Conservation (phyloP, 2,888 invertebrate genomes). For the Lydus trimaculatus region DNA sequence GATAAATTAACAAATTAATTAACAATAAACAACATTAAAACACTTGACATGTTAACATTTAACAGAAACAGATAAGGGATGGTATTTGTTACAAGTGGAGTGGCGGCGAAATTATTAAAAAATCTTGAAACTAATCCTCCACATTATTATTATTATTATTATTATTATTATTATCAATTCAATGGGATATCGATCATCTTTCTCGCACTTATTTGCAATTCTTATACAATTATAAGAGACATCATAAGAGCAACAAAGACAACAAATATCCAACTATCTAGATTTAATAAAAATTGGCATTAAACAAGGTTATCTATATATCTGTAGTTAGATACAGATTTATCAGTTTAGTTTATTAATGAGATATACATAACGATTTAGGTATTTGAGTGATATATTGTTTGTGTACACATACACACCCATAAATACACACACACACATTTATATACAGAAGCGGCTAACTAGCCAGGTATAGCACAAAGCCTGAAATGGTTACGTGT, state of each 20-base stretch:
- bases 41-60: slow-evolving; percentile 21
- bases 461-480: slow-evolving; percentile 57
- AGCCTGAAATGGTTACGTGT: slow-evolving; percentile 55
- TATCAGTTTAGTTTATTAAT: slow-evolving; percentile 46
- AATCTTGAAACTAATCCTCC: neutral
- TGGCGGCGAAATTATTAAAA: neutral
- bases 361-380: slow-evolving; percentile 45
- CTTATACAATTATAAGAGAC: no score
- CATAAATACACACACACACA: neutral
- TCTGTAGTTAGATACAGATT: no score
- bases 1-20: slow-evolving; percentile 5
- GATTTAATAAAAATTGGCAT: no score
- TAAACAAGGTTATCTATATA: neutral
- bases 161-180: no score
- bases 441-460: no score
- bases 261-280: no score
- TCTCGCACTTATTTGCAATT: no score
- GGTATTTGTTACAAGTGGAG: slow-evolving; percentile 6
- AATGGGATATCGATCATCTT: no score
- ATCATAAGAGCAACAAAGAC: no score
- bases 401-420: neutral
- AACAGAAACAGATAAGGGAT: slow-evolving; percentile 16
- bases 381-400: slow-evolving; percentile 61
- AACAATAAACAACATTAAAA: slow-evolving; percentile 8
- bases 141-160: no score